Conservation (phyloP, 2,113 vertebrate genomes). For the Phaethornis superciliosus region DNA sequence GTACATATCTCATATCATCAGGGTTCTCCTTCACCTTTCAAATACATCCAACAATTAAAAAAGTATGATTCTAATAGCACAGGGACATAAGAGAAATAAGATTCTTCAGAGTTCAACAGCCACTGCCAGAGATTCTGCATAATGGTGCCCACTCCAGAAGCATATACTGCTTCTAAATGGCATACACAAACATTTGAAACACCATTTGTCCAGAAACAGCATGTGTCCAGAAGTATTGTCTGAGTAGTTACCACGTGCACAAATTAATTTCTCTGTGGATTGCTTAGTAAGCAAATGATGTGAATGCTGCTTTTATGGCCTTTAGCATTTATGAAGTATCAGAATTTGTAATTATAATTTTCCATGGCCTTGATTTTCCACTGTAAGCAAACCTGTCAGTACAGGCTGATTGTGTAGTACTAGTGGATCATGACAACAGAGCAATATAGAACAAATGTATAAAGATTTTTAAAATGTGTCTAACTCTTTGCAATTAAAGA, state of each 20-base stretch:
- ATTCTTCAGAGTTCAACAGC: neutral
- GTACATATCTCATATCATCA: neutral
- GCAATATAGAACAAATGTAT: neutral
- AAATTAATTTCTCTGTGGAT: neutral
- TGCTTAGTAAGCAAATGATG: neutral
- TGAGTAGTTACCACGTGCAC: neutral
- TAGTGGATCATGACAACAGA: neutral
- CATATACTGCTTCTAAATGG: neutral
- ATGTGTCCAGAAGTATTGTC: neutral
- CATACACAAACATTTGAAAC: neutral
- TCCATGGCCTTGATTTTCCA: neutral
- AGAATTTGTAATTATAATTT: neutral
- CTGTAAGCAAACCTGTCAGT: neutral
- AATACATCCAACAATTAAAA: neutral
- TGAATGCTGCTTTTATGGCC: neutral
- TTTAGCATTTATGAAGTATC: neutral
- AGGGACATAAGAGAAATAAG: neutral
- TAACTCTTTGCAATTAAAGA: neutral
- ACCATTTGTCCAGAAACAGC: too few relatives aligned
- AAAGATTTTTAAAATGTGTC: neutral
- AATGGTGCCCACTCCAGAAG: neutral
- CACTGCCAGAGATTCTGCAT: neutral
- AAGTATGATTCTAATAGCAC: neutral
- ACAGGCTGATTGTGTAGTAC: neutral
- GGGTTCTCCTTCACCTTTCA: neutral